A percentile compares a stretch with the other conserved stretches of the same genome.
phyloP scores from a whole-genome alignment of 1,140 invertebrate species.

The Drosophila seguyi region DNA sequence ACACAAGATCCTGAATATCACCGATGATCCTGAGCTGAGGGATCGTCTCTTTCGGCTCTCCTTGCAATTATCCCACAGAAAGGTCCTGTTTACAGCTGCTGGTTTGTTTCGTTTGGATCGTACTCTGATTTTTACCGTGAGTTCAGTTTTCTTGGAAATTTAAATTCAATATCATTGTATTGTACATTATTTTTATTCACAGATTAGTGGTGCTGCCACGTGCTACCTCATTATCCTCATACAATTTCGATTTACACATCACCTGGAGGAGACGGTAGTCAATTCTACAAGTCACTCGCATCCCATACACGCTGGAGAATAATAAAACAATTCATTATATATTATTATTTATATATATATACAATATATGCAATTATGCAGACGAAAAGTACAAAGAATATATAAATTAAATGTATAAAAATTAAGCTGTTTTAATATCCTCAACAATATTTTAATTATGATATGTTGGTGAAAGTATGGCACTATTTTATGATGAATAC shows the following conservation, averaged over 20 bases:
- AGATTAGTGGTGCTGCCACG: slow-evolving; percentile 80
- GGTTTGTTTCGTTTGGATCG: slow-evolving; percentile 80
- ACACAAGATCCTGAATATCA: slow-evolving; percentile 80
- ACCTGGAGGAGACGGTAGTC: slow-evolving; percentile 45
- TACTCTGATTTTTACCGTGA: slow-evolving; percentile 81
- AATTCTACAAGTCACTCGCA: slow-evolving; percentile 22
- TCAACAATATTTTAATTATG: not conserved
- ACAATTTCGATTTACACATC: slow-evolving; percentile 72
- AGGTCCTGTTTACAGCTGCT: slow-evolving; percentile 75
- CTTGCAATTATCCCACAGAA: slow-evolving; percentile 73
- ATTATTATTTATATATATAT: not conserved
- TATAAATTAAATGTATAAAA: not conserved
- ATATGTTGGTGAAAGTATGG: not conserved
- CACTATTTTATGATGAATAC: too few relatives aligned
- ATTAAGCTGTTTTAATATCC: not conserved
- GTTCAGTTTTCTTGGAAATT: not conserved
- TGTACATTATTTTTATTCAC: not conserved
- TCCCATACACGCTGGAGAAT: slow-evolving; percentile 22
- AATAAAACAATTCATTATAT: not conserved
- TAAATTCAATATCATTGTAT: not conserved
- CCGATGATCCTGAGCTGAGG: slow-evolving; percentile 69
- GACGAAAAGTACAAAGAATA: slow-evolving; percentile 2
- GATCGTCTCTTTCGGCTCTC: slow-evolving; percentile 75
- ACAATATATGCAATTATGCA: not conserved
- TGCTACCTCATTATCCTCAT: slow-evolving; percentile 81